Evolutionary conservation across 2,888 invertebrate species (phyloP), one percentile per base, ranked within the genome.

Genomic region (Pterostichus madidus): DNA sequence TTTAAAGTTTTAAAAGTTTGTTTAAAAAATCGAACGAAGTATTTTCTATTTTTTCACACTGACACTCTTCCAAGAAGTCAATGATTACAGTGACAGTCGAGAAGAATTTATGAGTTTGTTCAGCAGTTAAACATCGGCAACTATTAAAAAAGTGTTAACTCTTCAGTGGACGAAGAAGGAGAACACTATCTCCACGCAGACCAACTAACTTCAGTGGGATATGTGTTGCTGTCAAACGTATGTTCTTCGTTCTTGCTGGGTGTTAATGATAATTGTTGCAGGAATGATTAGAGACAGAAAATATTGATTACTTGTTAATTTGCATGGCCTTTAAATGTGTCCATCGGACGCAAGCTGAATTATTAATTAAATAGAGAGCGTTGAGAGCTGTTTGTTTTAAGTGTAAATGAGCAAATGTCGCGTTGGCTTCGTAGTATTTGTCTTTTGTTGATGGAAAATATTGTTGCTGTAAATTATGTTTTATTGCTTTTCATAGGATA

Each of bases 31-130:
- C 84, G 85, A 83, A 84, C 85, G 85, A 86, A 85, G 85, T 85
- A 85, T 84, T 86, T 86, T 86, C 85, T 86, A 83, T 80, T 87
- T 87, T 87, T 88, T 88, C 88, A 87, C 88, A 87, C 88, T 86
- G 84, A 83, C 84, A 83, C 81, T 84, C 85, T 88, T 88, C 88
- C 86, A 79, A 87, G 88, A 88, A 88, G 86, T 86, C 85, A 86
- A 84, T 85, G 85, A 86, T 84, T 84, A 84, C 85, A 85, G 83
- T 85, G 86, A 86, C 86, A 85, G 81, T 75, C 75, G 76, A 76
- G 77, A 82, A 84, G 85, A 86, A 87, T 87, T 87, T 87, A 87
- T 85, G 86, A 86, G 86, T 87, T 87, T 86, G 84, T 85, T 78
- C 56, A 85, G 52, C 83, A 85, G 84, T 87, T 86, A 86, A 85